phyloP scores from a whole-genome alignment of 2,797 vertebrate species.

The Ptychadena robeensis region DNA sequence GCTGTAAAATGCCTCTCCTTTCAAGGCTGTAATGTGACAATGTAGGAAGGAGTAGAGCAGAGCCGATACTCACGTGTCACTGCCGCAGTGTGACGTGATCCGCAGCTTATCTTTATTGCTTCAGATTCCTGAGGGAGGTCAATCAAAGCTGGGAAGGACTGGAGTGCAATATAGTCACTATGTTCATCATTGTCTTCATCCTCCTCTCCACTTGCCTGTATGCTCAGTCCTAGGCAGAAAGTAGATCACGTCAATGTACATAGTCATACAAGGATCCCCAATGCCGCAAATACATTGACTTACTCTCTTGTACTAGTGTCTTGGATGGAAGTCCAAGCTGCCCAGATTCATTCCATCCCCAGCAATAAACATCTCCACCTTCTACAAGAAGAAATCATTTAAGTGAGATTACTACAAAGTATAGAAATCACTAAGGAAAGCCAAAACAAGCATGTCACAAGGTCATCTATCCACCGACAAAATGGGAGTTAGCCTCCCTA shows the following conservation, averaged over 20 bases:
- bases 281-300: neutral
- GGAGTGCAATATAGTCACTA: slow-evolving; percentile 84
- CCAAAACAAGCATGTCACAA: no score
- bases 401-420: neutral
- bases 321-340: slow-evolving; percentile 89
- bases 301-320: slow-evolving; percentile 47
- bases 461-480: no score
- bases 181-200: slow-evolving; percentile 27
- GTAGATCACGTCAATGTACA: neutral
- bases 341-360: slow-evolving; percentile 96
- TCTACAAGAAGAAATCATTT: slow-evolving; percentile 68
- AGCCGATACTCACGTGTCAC: slow-evolving; percentile 81
- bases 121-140: slow-evolving; percentile 81
- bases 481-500: no score
- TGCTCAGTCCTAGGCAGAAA: neutral
- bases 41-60: neutral
- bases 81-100: slow-evolving; percentile 88
- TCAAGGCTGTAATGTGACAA: neutral
- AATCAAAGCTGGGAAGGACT: slow-evolving; percentile 89
- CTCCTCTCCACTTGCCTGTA: fast-evolving
- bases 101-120: slow-evolving; percentile 82
- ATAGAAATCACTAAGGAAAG: no score
- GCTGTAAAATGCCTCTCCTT: neutral
- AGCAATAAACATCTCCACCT: slow-evolving; percentile 87
- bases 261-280: neutral